Base-by-base conservation (phyloP, 2,797 vertebrate genomes). In the Coregonus suidteri region DNA sequence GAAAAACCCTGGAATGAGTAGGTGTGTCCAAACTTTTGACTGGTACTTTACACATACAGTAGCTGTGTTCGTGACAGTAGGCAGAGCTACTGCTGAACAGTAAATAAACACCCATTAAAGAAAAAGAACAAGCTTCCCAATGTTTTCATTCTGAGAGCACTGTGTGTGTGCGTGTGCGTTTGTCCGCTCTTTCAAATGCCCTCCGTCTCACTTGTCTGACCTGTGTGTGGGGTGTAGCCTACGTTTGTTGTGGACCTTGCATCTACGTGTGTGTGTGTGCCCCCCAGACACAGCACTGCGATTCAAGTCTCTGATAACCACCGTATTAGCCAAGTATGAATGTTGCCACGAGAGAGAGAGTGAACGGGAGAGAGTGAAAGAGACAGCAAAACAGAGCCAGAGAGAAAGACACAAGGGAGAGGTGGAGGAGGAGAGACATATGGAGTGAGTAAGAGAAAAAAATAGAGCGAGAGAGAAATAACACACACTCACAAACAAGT, bases 131-230 rank as follows among this genome's bases (percentile, higher is more conserved):
- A 86, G 84, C 85, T 71, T 79, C 86, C 83, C 59, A 69, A 84
- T 85, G 85, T 92, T 90, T 92, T 83, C 84, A n/a, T 54, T 85
- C 84, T 85, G 87, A 78, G 85, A 86, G 85, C 81, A 89, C 64
- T 66, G 85, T 79, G 85, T 79, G 77, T 75, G 20, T n/a, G 4
- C 9, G 11, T 47, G 41, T 47, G 41, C 41, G 41, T 47, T 76
- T 84, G 82, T 67, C 56, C 56, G 34, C 64, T 78, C 79, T 70
- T 80, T 75, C 3, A 20, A 79, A 86, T 75, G 83, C 70, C 82
- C 80, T 80, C 77, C 77, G 3, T 7, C 71, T 88, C 83, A 90
- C 84, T 88, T 80, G 4, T 7, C 71, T 88, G 84, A 90, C 84
- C 88, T 81, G 80, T 65, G 74, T 81, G 71, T 7, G 75, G 5